These are phyloP conservation scores for Trachops cirrhosus DNA, from an alignment of 2,797 vertebrate species.

Conservation along the genomic window DNA sequence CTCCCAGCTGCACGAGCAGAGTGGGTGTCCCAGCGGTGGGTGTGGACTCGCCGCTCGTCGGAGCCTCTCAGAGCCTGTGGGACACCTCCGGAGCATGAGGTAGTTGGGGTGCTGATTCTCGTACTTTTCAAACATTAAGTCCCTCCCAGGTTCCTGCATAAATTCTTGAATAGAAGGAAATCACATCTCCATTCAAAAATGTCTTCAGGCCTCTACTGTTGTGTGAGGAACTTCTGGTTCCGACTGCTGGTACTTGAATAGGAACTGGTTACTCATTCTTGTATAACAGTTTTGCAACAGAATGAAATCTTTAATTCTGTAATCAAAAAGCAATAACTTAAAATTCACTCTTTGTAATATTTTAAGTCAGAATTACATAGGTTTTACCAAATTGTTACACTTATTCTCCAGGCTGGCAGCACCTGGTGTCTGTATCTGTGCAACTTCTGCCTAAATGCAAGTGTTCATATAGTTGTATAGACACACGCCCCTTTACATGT, in stretches of 20 bases:
- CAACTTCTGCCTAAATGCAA: conserved; percentile 59
- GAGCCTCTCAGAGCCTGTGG: conserved; percentile 33
- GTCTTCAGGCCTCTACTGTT: conserved; percentile 78
- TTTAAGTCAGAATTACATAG: conserved; percentile 65
- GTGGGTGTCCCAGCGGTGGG: conserved; percentile 56
- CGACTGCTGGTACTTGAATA: conserved; percentile 81
- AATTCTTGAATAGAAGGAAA: conserved; percentile 55
- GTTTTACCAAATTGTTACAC: conserved; percentile 58
- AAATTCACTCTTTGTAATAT: conserved; percentile 67
- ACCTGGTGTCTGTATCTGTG: conserved; percentile 56
- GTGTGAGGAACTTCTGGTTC: conserved; percentile 80
- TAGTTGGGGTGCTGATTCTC: conserved; percentile 35
- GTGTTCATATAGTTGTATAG: conserved; percentile 29
- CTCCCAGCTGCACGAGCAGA: neutral
- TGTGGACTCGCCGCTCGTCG: neutral
- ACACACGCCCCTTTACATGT: neutral
- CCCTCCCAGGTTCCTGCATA: conserved; percentile 3
- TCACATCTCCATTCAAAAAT: conserved; percentile 66
- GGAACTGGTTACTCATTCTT: conserved; percentile 63
- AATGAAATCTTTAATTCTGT: conserved; percentile 46
- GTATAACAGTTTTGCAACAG: conserved; percentile 52
- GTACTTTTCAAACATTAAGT: conserved; percentile 42
- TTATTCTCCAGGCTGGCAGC: conserved; percentile 51
- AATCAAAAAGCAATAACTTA: conserved; percentile 83
- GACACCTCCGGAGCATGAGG: conserved; percentile 15